A percentile compares a stretch with the other conserved stretches of the same genome.
Evolutionary conservation across 2,113 vertebrate species (phyloP).

Genomic region (Corvus hawaiiensis): DNA sequence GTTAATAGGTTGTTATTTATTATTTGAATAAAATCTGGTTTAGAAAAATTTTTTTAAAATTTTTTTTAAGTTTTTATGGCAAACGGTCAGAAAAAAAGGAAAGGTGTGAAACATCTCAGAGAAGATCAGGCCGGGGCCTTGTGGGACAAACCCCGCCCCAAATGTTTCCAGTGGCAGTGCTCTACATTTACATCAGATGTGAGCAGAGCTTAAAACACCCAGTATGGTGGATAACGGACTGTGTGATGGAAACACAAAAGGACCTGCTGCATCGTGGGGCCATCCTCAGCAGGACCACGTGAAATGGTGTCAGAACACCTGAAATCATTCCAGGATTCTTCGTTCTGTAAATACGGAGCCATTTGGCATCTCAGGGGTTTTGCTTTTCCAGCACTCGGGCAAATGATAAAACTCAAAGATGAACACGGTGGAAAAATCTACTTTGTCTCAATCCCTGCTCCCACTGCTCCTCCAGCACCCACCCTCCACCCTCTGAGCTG

Average conservation of each 20-base stretch:
- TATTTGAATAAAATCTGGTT: constrained; percentile 34
- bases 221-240: not conserved
- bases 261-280: not conserved
- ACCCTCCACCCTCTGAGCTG: not conserved
- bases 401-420: not conserved
- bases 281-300: accelerated
- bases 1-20: constrained; percentile 61
- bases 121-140: not conserved
- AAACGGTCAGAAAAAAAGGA: not conserved
- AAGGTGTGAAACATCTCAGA: not conserved
- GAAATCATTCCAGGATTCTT: not conserved
- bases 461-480: not conserved
- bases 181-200: not conserved
- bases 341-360: accelerated
- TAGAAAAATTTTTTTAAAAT: not conserved
- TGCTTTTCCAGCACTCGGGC: not conserved
- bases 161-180: not conserved
- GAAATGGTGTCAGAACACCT: not conserved
- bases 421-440: accelerated
- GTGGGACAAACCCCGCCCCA: not conserved
- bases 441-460: not conserved
- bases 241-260: not conserved
- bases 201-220: not conserved
- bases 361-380: accelerated
- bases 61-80: not conserved